Evolutionary conservation across 2,888 invertebrate genomes (phyloP).

Genomic region (Zygothrica quintamaculata): DNA sequence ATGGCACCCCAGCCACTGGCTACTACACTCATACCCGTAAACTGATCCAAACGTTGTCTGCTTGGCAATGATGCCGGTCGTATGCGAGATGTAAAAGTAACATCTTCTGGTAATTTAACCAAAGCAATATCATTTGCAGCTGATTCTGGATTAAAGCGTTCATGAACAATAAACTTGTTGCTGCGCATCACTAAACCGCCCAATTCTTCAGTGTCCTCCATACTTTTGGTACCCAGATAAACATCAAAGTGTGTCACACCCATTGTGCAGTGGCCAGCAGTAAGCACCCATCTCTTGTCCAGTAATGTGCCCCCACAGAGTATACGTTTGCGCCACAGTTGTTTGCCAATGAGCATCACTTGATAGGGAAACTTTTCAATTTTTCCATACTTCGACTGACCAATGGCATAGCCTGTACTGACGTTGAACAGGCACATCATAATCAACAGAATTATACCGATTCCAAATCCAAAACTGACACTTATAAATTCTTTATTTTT

Average conservation of each 20-base stretch:
- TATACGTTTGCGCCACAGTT: slow-evolving; percentile 80
- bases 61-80: slow-evolving; percentile 80
- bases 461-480: slow-evolving; percentile 22
- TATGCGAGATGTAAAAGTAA: slow-evolving; percentile 78
- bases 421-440: slow-evolving; percentile 24
- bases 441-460: slow-evolving; percentile 43
- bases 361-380: slow-evolving; percentile 83
- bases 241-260: slow-evolving; percentile 82
- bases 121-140: slow-evolving; percentile 84
- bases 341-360: slow-evolving; percentile 84
- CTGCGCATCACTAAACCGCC: slow-evolving; percentile 79
- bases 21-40: slow-evolving; percentile 77
- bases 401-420: slow-evolving; percentile 74
- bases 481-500: slow-evolving; percentile 20
- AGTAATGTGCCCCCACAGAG: slow-evolving; percentile 83
- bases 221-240: slow-evolving; percentile 82
- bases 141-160: slow-evolving; percentile 76
- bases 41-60: slow-evolving; percentile 53
- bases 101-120: slow-evolving; percentile 78
- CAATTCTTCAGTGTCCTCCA: slow-evolving; percentile 69
- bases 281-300: slow-evolving; percentile 82
- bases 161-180: slow-evolving; percentile 82
- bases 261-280: slow-evolving; percentile 83
- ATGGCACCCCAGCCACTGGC: slow-evolving; percentile 84
- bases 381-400: slow-evolving; percentile 80